Conservation (phyloP, 2,888 invertebrate genomes). For the Synanthedon tipuliformis region DNA sequence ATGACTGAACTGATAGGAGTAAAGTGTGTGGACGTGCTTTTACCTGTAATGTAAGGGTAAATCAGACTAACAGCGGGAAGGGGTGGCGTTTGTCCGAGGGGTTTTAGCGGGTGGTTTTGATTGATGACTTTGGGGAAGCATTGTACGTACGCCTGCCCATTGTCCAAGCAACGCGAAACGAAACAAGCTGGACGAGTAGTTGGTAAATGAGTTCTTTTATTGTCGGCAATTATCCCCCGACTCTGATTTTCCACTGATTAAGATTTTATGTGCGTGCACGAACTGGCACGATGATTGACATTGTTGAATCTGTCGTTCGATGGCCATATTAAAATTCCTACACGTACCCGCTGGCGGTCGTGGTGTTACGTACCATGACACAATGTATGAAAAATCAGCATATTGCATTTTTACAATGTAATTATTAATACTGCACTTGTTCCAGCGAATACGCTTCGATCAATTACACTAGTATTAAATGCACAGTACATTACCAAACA, state of each 20-base stretch:
- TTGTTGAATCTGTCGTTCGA: not conserved
- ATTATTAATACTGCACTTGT: not conserved
- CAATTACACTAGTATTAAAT: no score
- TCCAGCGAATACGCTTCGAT: not conserved
- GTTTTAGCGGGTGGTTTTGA: slow-evolving; percentile 37
- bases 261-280: slow-evolving; percentile 6
- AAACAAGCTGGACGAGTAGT: slow-evolving; percentile 35
- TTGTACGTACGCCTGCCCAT: slow-evolving; percentile 47
- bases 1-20: slow-evolving; percentile 4
- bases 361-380: no score
- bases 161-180: slow-evolving; percentile 51
- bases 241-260: slow-evolving; percentile 21
- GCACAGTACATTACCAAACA: no score
- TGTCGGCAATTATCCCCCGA: slow-evolving; percentile 33
- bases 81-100: slow-evolving; percentile 16
- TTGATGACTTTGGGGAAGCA: slow-evolving; percentile 51
- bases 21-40: slow-evolving; percentile 17
- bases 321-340: not conserved
- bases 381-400: not conserved
- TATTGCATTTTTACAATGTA: not conserved
- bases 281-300: not conserved
- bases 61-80: slow-evolving; percentile 19
- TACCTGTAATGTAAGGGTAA: slow-evolving; percentile 34
- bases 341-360: not conserved
- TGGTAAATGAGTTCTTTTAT: slow-evolving; percentile 43